Evolutionary conservation across 2,113 vertebrate genomes (phyloP), one percentile per base, ranked within the genome.

Genomic region (Azemiops feae): DNA sequence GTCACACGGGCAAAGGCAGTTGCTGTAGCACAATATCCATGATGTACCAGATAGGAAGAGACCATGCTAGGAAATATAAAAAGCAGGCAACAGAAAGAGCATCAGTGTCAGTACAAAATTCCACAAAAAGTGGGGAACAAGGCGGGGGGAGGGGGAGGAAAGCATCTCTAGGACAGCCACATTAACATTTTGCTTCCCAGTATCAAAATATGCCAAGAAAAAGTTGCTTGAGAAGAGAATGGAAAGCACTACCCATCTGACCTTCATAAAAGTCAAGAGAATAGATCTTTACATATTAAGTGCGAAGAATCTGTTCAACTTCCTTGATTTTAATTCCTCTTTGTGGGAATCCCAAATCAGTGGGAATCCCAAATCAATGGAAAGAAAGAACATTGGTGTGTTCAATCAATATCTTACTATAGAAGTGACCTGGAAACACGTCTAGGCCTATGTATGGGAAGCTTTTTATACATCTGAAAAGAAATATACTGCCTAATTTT

Each of bases 1-100:
- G 99, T 99, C 96, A 99, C 98, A 97, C 99, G 98, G 96, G 99
- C 98, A 93, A 99, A 99, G 95, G 99, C 98, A 81, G 98, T 99
- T n/a, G 99, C 99, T 14, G 99, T 99, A 94, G 99, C 98, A 96
- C 98, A 99, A 96, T 99, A 99, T 93, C 99, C 99, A 97, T 99
- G 99, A 96, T 99, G 99, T 97, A 99, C 99, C 97, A 99, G 97
- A 96, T 99, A 99, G 9, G 99, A 99, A 0, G 99, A 99, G 95
- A 99, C 99, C 99, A 99, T 99, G 94, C 99, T 99, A 96, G 93
- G 95, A 97, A 93, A 94, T 93, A 18, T 93, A 16, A 87, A 89
- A 52, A 90, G 23, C 10, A 50, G 60, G 53, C 16, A 89, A 57
- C 34, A 91, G 0, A 81, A 47, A 11, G 93, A 22, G 25, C 0